These are phyloP conservation scores for Gallinago jamesoni DNA, from an alignment of 2,113 vertebrate species.

Conservation along the genomic window DNA sequence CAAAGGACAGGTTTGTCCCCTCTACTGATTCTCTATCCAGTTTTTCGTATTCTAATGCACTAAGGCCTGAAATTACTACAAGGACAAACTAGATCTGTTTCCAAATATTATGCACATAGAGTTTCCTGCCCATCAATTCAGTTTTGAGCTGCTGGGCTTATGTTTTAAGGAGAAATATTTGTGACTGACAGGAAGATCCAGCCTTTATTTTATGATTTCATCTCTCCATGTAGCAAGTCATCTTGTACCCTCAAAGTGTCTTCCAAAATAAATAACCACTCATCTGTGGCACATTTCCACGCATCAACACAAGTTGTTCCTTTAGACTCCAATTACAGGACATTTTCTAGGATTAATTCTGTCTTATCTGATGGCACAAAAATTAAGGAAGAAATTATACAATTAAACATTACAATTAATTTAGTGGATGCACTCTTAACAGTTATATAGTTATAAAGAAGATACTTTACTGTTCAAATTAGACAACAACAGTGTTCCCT, in stretches of 20 bases:
- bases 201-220: neutral
- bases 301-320: neutral
- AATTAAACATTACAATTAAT: neutral
- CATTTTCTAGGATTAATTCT: neutral
- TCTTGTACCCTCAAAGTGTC: neutral
- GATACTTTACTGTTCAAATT: neutral
- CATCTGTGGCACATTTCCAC: neutral
- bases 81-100: neutral
- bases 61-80: neutral
- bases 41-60: neutral
- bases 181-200: neutral
- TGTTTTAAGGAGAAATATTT: neutral
- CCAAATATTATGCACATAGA: rapidly evolving
- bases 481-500: neutral
- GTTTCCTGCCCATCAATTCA: neutral
- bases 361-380: neutral
- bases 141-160: neutral
- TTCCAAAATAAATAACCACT: neutral
- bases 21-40: neutral
- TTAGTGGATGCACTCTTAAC: neutral
- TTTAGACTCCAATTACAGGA: neutral
- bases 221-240: neutral
- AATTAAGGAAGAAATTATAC: neutral
- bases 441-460: neutral
- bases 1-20: neutral